Base-by-base conservation (phyloP, 2,797 vertebrate species). In the Cuniculus paca region DNA sequence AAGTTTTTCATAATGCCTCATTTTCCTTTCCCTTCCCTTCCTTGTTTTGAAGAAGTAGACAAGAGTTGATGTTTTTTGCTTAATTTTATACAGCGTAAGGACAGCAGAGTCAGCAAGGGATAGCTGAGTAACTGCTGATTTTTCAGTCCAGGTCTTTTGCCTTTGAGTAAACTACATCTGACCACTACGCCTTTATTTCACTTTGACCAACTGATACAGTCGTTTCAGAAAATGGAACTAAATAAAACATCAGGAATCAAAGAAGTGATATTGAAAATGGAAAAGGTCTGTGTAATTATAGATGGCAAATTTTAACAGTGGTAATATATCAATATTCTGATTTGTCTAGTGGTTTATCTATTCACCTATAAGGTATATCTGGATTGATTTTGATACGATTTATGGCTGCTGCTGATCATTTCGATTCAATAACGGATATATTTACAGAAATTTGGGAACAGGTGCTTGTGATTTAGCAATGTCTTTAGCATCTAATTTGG, bases 311-410 rank as follows among this genome's bases (percentile, higher is more conserved):
- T 94, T 97, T 98, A 98, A 60, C 87, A 96, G 93, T 88, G 91
- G 54, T 96, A 94, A 87, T 68, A 85, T 91, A 98, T 97, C 85
- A 97, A 78, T 79, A 93, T 98, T 98, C 98, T 97, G 97, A 98
- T 98, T 98, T 98, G 86, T 60, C 0, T 3, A n/a, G 68, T 91
- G 90, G 97, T 98, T 90, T 95, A 97, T 90, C 96, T 98, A 63
- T 96, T 98, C 92, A 97, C 19, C 91, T 70, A 54, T 90, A 83
- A 85, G 84, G 74, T 94, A 1, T 97, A 81, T 97, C 72, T 93
- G 90, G 54, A 91, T 97, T 96, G 95, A 98, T 97, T 94, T 79
- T 97, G 87, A n/a, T 96, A 72, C 96, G 90, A 98, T 98, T 98
- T 98, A 97, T 2, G 50, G 72, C 75, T 63, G 36, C 75, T 86